phyloP scores from a whole-genome alignment of 2,113 vertebrate species.

The Sturnus vulgaris region DNA sequence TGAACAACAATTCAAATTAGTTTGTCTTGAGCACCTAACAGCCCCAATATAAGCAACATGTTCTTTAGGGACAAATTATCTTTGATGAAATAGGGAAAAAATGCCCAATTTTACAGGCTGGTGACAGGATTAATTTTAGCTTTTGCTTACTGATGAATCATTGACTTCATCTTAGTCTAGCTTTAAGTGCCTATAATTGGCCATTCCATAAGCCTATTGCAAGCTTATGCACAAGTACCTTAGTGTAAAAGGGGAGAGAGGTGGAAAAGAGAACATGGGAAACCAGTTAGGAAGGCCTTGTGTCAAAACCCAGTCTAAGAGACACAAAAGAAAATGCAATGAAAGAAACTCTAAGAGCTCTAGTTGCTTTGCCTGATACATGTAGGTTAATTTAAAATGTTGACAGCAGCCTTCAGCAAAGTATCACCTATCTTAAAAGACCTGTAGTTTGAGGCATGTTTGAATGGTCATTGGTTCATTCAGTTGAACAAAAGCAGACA shows the following conservation, averaged over 20 bases:
- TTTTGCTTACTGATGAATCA: not conserved
- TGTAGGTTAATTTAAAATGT: not conserved
- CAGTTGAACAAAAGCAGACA: not conserved
- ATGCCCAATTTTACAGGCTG: not conserved
- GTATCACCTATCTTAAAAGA: not conserved
- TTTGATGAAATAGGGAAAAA: conserved; percentile 11
- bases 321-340: not conserved
- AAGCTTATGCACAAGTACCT: not conserved
- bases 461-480: not conserved
- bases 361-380: not conserved
- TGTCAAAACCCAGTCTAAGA: not conserved
- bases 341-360: not conserved
- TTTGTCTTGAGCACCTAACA: not conserved
- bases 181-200: not conserved
- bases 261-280: not conserved
- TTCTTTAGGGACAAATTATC: conserved; percentile 22
- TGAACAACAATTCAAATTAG: not conserved
- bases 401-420: not conserved
- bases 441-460: not conserved
- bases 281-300: not conserved
- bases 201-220: not conserved
- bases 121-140: conserved; percentile 10
- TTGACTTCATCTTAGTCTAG: not conserved
- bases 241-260: not conserved
- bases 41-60: not conserved